Evolutionary conservation across 2,113 vertebrate genomes (phyloP), one percentile per base, ranked within the genome.

Genomic region (Sylvietta virens): DNA sequence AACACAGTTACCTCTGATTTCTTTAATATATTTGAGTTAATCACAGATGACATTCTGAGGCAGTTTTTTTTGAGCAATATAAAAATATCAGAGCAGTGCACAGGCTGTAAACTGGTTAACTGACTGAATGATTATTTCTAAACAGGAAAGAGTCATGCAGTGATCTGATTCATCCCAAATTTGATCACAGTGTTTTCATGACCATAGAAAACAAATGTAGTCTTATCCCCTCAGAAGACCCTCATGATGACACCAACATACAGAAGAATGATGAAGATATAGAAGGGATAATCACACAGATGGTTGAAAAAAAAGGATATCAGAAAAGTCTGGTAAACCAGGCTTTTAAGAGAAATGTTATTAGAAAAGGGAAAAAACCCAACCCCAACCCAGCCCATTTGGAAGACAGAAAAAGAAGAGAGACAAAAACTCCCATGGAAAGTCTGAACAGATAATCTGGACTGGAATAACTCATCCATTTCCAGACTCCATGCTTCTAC

Each of bases 11-110:
- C n/a, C 54, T 84, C 60, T 96, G 93, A 95, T 94, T 95, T 92
- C 69, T 94, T 88, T 89, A 89, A 91, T 64, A 64, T 65, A 87
- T 89, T 94, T 95, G 73, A 85, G 70, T 94, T 94, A 92, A 96
- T 94, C 89, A 91, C n/a, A 30, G 78, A 65, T 87, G 78, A 95
- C 81, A 94, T 87, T 86, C 76, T 51, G 44, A 51, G 39, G 17
- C 5, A 45, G 30, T 2, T 3, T 61, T 85, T 92, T 85, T 40
- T 48, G 57, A 83, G 71, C 26, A 77, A 80, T 39, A 88, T 39
- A 62, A 90, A 93, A 93, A 90, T 57, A 94, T 4, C 60, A 51
- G 48, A 56, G 54, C n/a, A 82, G 26, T 15, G 90, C 57, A 87
- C 33, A 87, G 48, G 42, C 67, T 92, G 44, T 21, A 74, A 82